Conservation (phyloP, 2,797 vertebrate species). For the Enteromius afrohamiltoni region DNA sequence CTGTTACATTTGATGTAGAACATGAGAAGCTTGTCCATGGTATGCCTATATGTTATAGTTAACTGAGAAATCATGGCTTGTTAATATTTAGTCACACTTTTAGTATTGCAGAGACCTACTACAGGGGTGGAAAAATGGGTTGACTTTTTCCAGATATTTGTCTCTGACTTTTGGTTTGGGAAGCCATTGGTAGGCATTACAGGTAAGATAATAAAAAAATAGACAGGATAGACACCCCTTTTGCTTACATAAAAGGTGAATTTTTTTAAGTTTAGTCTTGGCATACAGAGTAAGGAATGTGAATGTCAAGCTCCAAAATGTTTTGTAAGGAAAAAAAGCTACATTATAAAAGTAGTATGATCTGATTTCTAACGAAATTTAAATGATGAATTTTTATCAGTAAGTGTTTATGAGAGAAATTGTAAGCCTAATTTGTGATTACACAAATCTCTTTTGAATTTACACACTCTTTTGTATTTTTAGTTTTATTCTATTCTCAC, state of each 20-base stretch:
- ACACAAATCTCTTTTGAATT: too few species aligned
- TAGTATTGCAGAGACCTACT: constrained; percentile 1
- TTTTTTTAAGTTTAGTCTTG: neutral
- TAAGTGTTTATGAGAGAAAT: neutral
- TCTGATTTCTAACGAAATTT: neutral
- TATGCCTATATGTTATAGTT: neutral
- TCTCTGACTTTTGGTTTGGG: neutral
- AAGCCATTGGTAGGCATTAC: neutral
- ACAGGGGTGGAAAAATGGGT: neutral
- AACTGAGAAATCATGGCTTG: neutral
- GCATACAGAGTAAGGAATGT: neutral
- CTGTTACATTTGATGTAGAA: neutral
- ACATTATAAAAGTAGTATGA: neutral
- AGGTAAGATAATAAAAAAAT: constrained; percentile 5
- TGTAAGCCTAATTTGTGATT: neutral
- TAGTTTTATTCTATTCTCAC: neutral
- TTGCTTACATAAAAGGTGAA: neutral
- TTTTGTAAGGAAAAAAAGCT: neutral
- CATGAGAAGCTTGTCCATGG: neutral
- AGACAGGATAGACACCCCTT: neutral
- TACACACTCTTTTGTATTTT: neutral
- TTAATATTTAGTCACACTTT: neutral
- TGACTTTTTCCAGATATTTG: neutral
- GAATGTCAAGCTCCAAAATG: neutral
- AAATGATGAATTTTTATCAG: neutral